Percentiles rank a stretch among this genome's conserved stretches.
Conservation (phyloP, 2,113 vertebrate genomes). For the Myotis yumanensis region DNA sequence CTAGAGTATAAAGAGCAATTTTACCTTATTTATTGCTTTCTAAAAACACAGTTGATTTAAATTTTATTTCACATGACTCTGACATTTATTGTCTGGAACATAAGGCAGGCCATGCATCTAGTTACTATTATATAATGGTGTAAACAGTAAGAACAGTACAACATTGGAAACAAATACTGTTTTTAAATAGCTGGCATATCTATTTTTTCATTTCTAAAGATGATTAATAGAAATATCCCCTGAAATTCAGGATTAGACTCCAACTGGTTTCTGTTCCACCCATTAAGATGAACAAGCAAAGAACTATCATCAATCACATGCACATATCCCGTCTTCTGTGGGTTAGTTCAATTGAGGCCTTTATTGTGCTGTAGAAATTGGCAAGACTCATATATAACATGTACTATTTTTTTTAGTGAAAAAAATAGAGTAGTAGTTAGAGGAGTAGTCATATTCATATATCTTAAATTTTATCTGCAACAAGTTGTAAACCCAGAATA, state of each 20-base stretch:
- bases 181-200: slow-evolving; percentile 36
- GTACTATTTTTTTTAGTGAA: background rate
- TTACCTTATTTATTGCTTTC: background rate
- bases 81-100: slow-evolving; percentile 11
- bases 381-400: background rate
- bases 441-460: background rate
- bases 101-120: background rate
- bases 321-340: background rate
- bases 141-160: background rate
- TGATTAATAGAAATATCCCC: background rate
- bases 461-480: slow-evolving; percentile 2
- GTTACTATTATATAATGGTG: background rate
- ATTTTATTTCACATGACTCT: background rate
- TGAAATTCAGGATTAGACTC: background rate
- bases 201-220: background rate
- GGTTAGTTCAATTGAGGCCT: slow-evolving; percentile 23
- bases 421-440: background rate
- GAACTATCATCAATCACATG: background rate
- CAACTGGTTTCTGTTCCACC: background rate
- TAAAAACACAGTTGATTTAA: background rate
- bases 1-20: background rate
- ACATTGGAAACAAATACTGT: background rate
- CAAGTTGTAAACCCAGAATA: background rate
- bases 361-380: slow-evolving; percentile 31
- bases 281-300: slow-evolving; percentile 40